A percentile compares a stretch with the other conserved stretches of the same genome.
Evolutionary conservation across 2,113 vertebrate species (phyloP).

Genomic region (Lophotis ruficrista): DNA sequence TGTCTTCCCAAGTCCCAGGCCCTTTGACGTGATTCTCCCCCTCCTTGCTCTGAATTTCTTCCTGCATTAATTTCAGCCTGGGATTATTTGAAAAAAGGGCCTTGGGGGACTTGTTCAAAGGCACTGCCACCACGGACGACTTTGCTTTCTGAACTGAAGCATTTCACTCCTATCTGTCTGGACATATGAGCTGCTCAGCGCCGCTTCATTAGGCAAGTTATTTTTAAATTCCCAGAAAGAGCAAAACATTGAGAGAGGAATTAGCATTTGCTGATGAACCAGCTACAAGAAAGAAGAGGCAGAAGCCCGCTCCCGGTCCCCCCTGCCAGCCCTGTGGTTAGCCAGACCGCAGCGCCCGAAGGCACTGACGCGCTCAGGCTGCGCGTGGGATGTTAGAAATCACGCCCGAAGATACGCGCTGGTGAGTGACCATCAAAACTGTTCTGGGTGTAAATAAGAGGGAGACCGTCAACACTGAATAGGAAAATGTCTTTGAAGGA

Average conservation of each 20-base stretch:
- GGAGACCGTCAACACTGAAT: background rate
- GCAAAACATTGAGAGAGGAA: constrained; percentile 42
- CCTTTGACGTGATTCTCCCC: constrained; percentile 5
- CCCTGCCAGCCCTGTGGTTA: constrained; percentile 16
- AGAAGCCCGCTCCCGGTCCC: background rate
- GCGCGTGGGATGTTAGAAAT: background rate
- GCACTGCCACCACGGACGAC: background rate
- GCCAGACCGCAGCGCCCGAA: background rate
- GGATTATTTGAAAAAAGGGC: constrained; percentile 45
- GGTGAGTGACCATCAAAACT: background rate
- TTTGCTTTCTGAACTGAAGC: constrained; percentile 50
- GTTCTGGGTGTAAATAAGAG: background rate
- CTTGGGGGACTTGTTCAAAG: constrained; percentile 49
- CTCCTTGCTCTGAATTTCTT: constrained; percentile 52
- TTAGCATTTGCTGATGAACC: constrained; percentile 47
- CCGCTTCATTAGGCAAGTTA: constrained; percentile 59
- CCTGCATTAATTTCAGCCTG: constrained; percentile 52
- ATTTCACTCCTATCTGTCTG: constrained; percentile 59
- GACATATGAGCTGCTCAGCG: constrained; percentile 46
- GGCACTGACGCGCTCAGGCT: background rate
- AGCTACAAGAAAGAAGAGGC: background rate
- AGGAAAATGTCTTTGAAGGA: background rate
- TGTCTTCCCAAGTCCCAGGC: constrained; percentile 30
- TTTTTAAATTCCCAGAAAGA: constrained; percentile 70
- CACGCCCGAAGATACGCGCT: background rate